Evolutionary conservation across 2,113 vertebrate species (phyloP), one percentile per base, ranked within the genome.

Genomic region (Clarias batrachus): DNA sequence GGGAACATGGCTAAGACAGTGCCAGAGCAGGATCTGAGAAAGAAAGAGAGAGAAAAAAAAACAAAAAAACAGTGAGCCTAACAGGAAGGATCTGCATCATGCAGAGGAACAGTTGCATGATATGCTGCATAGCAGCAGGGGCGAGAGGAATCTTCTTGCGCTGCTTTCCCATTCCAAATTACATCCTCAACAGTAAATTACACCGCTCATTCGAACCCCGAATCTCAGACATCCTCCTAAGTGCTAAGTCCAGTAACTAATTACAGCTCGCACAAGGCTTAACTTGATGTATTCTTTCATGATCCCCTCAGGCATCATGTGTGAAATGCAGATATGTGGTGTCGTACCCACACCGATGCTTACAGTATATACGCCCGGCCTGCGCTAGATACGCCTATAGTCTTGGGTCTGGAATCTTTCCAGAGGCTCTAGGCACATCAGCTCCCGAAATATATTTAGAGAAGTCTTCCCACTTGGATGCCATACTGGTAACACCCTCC

Each of bases 361-460:
- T 27, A 48, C 7, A 8, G 48, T 48, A 3, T 56, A 13, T 80
- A 8, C 73, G 54, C 25, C 74, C 79, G 73, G 54, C 54, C 12
- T 73, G 16, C 4, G 9, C n/a, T 56, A 70, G 84, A 78, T 63
- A 56, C 8, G 84, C 70, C 84, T 66, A 79, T 80, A 57, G 76
- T n/a, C 62, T 86, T 25, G 48, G 48, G 56, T 37, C 81, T 81
- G 77, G 85, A 86, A 71, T 54, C 65, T 21, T 81, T 80, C 65
- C 78, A 81, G 66, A 68, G 73, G 78, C 56, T 1, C 78, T 81
- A 60, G 76, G 63, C 76, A 66, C 52, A 86, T 77, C 59, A 80
- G 77, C 56, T 57, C 41, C 41, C 77, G 16, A 81, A 81, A 81
- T 86, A 81, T 86, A 81, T 86, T 86, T 81, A 62, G 78, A 81